Evolutionary conservation across 2,113 vertebrate genomes (phyloP).

Genomic region (Anthoscopus minutus): DNA sequence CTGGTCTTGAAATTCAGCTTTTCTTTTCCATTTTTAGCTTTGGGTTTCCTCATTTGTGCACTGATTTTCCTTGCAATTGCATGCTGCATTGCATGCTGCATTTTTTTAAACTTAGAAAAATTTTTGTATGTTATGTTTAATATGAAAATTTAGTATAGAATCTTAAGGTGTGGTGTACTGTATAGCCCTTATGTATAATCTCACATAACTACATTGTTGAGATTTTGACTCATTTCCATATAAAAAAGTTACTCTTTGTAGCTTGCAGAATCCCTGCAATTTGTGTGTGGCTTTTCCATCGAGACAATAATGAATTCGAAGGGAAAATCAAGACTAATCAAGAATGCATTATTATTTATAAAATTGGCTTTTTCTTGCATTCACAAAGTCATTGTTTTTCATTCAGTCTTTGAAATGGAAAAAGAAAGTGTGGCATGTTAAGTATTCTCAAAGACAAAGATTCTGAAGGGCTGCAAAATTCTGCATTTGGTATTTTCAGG

Average conservation of each 20-base stretch:
- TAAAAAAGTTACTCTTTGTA: background rate
- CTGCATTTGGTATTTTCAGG: background rate
- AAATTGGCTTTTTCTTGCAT: background rate
- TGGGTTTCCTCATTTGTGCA: background rate
- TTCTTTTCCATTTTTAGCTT: background rate
- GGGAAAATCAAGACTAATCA: background rate
- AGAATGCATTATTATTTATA: background rate
- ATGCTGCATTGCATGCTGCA: background rate
- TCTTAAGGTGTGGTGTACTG: background rate
- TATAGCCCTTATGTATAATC: background rate
- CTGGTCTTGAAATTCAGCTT: background rate
- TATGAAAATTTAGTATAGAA: background rate
- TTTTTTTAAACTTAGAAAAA: background rate
- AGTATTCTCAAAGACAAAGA: background rate
- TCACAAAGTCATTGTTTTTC: background rate
- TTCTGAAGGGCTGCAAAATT: background rate
- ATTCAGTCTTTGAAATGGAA: background rate
- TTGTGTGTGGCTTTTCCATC: background rate
- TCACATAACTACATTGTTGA: background rate
- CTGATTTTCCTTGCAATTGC: background rate
- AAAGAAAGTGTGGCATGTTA: background rate
- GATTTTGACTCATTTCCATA: background rate
- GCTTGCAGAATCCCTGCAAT: background rate
- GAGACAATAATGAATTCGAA: background rate
- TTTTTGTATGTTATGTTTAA: background rate